Base-by-base conservation (phyloP, 2,888 invertebrate genomes). In the Netelia melanura region DNA sequence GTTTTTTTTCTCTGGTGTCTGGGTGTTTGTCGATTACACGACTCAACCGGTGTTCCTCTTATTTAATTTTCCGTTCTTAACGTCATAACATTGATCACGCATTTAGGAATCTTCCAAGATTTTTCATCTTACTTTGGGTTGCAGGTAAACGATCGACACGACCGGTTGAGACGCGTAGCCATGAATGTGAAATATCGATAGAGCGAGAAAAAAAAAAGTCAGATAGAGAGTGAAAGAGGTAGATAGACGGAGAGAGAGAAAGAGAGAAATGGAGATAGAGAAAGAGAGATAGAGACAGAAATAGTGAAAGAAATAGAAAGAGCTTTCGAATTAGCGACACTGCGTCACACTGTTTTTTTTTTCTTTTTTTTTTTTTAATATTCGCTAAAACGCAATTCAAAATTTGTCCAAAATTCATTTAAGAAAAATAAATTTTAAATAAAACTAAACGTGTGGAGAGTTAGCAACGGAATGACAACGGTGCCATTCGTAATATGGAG, bases 131-230 rank as follows among this genome's bases (percentile, higher is more conserved):
- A 1, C 5, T 58, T 58, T 67, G 25, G 52, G 14, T 23, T 21
- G 58, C 9, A 30, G 67, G 21, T 48, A 44, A 58, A 77, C 62
- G 23, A 17, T 64, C 44, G 44, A 38, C 38, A 38, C 38, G 38
- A 38, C 64, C 44, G 61, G 67, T 80, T 82, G 85, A 80, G 70
- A 80, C 79, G 62, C 82, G 72, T 38, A 25, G 76, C 72, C 67
- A 76, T 72, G 75, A 72, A 80, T 82, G 85, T 85, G 82, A 81
- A 82, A 82, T 79, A 80, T 82, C 70, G 75, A 81, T 70, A 81
- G 71, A 80, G 65, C 80, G 72, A 80, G 72, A 67, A 65, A 72
- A 80, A 80, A 79, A 72, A 81, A 21, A 72, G 72, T 65, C 56
- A 56, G 54, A 76, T 17, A 79, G 61, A 70, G 43, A 58, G 70